Conservation (phyloP, 2,113 vertebrate species). For the Hippolais icterina region DNA sequence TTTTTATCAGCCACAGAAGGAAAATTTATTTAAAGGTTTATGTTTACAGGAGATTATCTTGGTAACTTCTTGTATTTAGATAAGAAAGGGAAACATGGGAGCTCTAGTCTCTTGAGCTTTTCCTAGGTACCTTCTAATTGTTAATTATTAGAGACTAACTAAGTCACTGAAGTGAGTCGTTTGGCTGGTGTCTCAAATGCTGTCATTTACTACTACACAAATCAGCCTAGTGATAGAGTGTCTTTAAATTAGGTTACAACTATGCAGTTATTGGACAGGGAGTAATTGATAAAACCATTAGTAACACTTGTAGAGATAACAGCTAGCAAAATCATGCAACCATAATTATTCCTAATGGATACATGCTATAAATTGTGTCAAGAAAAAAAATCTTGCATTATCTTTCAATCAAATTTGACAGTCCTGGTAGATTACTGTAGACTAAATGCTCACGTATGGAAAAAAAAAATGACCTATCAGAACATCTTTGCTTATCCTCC, state of each 20-base stretch:
- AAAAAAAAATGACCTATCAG: slow-evolving; percentile 74
- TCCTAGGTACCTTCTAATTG: slow-evolving; percentile 81
- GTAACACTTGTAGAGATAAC: slow-evolving; percentile 99
- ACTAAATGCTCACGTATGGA: slow-evolving; percentile 70
- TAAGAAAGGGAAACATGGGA: slow-evolving; percentile 61
- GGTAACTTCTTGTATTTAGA: slow-evolving; percentile 63
- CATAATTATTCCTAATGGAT: slow-evolving; percentile 96
- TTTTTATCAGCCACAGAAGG: background rate
- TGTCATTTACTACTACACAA: slow-evolving; percentile 90
- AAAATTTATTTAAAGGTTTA: slow-evolving; percentile 24
- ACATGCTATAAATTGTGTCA: slow-evolving; percentile 93
- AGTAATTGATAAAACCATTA: slow-evolving; percentile 99
- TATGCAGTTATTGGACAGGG: slow-evolving; percentile 93
- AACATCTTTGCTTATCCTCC: slow-evolving; percentile 46
- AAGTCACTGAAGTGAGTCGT: slow-evolving; percentile 85
- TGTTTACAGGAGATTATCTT: background rate
- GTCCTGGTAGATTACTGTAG: slow-evolving; percentile 77
- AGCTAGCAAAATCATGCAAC: slow-evolving; percentile 93
- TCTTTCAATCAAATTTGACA: slow-evolving; percentile 88
- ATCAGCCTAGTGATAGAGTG: slow-evolving; percentile 88
- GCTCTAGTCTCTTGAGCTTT: slow-evolving; percentile 72
- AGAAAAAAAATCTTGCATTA: slow-evolving; percentile 82
- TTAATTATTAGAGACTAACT: slow-evolving; percentile 88
- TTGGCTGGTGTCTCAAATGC: slow-evolving; percentile 85
- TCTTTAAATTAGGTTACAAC: slow-evolving; percentile 95